A percentile compares a stretch with the other conserved stretches of the same genome.
phyloP scores from a whole-genome alignment of 2,797 vertebrate species.

The Arctocebus calabarensis region DNA sequence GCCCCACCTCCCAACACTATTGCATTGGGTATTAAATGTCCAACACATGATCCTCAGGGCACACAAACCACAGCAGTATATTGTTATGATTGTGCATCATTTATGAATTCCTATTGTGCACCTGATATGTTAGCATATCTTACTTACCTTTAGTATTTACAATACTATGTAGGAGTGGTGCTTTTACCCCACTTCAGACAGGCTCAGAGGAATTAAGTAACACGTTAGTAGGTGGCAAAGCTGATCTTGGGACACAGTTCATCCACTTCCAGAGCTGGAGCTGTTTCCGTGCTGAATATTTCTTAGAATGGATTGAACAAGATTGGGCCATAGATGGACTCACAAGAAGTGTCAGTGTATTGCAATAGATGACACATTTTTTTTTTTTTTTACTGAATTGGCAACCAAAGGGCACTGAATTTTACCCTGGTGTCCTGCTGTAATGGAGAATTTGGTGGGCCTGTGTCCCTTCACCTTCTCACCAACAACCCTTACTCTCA shows the following conservation, averaged over 20 bases:
- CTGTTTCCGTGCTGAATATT: background rate
- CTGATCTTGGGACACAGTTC: background rate
- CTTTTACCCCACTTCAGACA: background rate
- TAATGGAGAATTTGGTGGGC: background rate
- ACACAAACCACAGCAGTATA: background rate
- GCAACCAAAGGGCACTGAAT: background rate
- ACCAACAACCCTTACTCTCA: background rate
- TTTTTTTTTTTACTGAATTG: background rate
- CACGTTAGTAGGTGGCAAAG: background rate
- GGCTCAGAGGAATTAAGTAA: background rate
- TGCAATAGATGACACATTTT: background rate
- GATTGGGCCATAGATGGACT: background rate
- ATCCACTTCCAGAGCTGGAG: background rate
- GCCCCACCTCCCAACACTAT: no score
- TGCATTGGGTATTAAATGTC: no score
- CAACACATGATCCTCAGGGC: no score
- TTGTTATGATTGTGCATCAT: background rate
- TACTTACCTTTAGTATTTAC: background rate
- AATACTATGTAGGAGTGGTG: background rate
- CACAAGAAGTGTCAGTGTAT: fast-evolving
- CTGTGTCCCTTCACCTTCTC: background rate
- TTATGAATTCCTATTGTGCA: no score
- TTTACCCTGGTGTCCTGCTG: background rate
- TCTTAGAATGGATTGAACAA: background rate
- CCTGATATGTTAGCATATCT: background rate